Evolutionary conservation across 1,140 invertebrate genomes (phyloP).

Genomic region (Neodiprion virginianus): DNA sequence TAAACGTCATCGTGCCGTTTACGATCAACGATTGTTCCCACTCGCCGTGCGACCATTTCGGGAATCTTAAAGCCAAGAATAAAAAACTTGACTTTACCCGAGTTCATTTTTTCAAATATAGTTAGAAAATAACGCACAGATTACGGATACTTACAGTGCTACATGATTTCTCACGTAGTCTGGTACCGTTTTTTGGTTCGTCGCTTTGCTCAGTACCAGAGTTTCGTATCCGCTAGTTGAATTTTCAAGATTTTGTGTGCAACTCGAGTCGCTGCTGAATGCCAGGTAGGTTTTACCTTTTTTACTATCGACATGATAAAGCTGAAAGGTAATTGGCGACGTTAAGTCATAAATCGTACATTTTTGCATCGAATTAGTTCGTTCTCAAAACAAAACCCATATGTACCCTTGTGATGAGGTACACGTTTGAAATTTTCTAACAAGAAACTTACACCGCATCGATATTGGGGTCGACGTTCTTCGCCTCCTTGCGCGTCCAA

Average conservation of each 20-base stretch:
- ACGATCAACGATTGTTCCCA: slow-evolving; percentile 72
- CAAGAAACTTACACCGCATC: slow-evolving; percentile 70
- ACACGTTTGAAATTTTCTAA: slow-evolving; percentile 7
- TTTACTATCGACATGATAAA: slow-evolving; percentile 65
- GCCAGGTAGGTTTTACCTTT: slow-evolving; percentile 69
- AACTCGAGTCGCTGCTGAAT: slow-evolving; percentile 75
- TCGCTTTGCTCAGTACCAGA: slow-evolving; percentile 60
- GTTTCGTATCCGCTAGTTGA: slow-evolving; percentile 69
- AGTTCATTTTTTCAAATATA: not conserved
- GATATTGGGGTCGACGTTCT: slow-evolving; percentile 66
- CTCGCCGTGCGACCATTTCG: slow-evolving; percentile 71
- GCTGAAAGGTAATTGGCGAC: slow-evolving; percentile 51
- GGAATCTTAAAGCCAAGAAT: slow-evolving; percentile 59
- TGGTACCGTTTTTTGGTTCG: slow-evolving; percentile 56
- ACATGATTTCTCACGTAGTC: slow-evolving; percentile 53
- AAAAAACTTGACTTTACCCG: not conserved
- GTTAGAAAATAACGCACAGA: not conserved
- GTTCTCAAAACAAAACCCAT: slow-evolving; percentile 17
- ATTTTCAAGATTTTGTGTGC: slow-evolving; percentile 65
- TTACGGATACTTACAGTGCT: slow-evolving; percentile 47
- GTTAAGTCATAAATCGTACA: not conserved
- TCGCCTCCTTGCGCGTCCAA: slow-evolving; percentile 63
- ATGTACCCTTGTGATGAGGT: not conserved
- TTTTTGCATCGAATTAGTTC: slow-evolving; percentile 23
- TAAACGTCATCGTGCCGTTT: slow-evolving; percentile 68